Conservation (phyloP, 2,888 invertebrate genomes). For the Andrena praecox region DNA sequence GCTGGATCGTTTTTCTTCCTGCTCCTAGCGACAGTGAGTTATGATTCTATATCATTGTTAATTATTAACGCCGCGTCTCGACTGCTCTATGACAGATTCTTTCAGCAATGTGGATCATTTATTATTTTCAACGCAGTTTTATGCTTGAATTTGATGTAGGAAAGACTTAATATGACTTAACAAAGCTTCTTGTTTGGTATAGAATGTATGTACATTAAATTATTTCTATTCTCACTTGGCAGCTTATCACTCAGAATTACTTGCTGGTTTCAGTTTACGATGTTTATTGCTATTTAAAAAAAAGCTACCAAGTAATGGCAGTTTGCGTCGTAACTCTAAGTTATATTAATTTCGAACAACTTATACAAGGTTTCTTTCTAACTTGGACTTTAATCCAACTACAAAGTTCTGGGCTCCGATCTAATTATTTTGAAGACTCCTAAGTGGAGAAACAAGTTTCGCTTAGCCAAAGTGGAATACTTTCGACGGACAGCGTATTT, state of each 20-base stretch:
- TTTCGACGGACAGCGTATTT: neutral
- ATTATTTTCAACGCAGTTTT: neutral
- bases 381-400: neutral
- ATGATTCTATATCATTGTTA: conserved; percentile 30
- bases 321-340: neutral
- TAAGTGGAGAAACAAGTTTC: conserved; percentile 2
- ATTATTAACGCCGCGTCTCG: conserved; percentile 34
- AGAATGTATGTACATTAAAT: too few species aligned
- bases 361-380: neutral
- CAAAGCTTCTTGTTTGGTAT: too few species aligned
- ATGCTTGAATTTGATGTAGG: too few species aligned
- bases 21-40: conserved; percentile 29
- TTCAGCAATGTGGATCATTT: conserved; percentile 8
- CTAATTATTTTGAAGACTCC: neutral
- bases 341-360: neutral
- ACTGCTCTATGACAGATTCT: neutral
- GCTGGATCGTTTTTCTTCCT: conserved; percentile 41
- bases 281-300: neutral
- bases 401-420: neutral
- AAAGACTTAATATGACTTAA: too few species aligned
- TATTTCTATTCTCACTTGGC: too few species aligned
- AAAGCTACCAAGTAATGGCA: neutral
- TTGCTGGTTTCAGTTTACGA: too few species aligned
- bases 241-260: too few species aligned
- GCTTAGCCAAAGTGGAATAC: neutral